A percentile compares a stretch with the other conserved stretches of the same genome.
Evolutionary conservation across 2,113 vertebrate genomes (phyloP).

Genomic region (Rhinolophus ferrumequinum): DNA sequence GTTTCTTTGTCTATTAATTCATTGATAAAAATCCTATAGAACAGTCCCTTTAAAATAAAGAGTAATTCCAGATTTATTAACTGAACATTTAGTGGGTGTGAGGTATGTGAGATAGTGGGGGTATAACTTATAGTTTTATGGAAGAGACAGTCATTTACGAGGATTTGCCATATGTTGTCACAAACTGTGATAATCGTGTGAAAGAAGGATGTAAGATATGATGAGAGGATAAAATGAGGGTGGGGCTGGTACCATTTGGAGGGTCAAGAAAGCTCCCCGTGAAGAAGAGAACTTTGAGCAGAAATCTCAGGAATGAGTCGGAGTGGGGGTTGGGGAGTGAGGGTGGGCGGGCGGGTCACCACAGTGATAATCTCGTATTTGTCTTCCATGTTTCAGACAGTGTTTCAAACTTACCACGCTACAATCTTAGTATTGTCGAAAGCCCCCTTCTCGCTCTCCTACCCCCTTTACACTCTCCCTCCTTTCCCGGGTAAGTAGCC

Average conservation of each 20-base stretch:
- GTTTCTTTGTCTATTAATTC: neutral
- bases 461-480: rapidly evolving
- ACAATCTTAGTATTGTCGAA: neutral
- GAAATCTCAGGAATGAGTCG: neutral
- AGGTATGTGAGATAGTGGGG: neutral
- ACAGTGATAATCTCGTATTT: neutral
- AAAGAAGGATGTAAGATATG: neutral
- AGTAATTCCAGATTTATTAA: neutral
- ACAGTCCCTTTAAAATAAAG: neutral
- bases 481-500: neutral
- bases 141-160: neutral
- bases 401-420: neutral
- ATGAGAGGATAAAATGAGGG: neutral
- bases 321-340: neutral
- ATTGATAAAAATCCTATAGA: neutral
- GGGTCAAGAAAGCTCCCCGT: neutral
- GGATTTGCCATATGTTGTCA: neutral
- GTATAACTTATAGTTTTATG: too few relatives aligned
- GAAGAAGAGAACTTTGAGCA: neutral
- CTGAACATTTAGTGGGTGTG: neutral
- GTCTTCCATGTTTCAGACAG: neutral
- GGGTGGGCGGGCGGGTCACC: neutral
- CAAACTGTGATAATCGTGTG: neutral
- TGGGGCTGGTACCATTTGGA: neutral
- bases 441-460: neutral